Evolutionary conservation across 2,797 vertebrate genomes (phyloP), one percentile per base, ranked within the genome.

Genomic region (Odontamblyopus rebecca): DNA sequence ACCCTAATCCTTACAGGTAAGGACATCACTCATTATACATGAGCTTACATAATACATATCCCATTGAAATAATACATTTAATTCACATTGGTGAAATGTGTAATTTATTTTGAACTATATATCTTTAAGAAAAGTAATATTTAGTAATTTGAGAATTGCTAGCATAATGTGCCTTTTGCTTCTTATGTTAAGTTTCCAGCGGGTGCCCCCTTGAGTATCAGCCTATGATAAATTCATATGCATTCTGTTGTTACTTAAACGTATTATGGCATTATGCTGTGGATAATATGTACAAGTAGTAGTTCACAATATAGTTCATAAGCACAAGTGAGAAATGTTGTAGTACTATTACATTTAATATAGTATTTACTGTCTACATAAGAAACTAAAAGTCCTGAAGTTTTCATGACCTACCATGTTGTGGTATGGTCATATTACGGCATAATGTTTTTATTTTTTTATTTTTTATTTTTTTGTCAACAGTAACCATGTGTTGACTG

Each of bases 1-100:
- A 99, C 83, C 97, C 97, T 71, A 99, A 98, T 87, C 96, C 97
- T 35, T 97, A 97, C 93, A 99, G 97, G 97, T 98, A 71, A 87
- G 61, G 9, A 35, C 15, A 8, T 26, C 7, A 48, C 19, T 18
- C 16, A 32, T 32, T 19, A 18, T 26, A 11, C 6, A 38, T 38
- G 8, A 35, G 32, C 32, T 38, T 27, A 48, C 44, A 15, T 48
- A 15, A 15, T 48, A 13, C 44, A 15, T 15, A 23, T 6, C 9
- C n/a, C 19, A 56, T 12, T 26, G 54, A 57, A 54, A 2, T 54
- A 54, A 48, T 9, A 48, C 19, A 9, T 7, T 8, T 54, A 15
- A 48, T 48, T 13, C 13, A 48, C 44, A 15, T 48, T 44, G 12
- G 11, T 44, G 13, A 48, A 1, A 48, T 48, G 4, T 15, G 15